Conservation (phyloP, 2,113 vertebrate species). For the Phocoena sinus region DNA sequence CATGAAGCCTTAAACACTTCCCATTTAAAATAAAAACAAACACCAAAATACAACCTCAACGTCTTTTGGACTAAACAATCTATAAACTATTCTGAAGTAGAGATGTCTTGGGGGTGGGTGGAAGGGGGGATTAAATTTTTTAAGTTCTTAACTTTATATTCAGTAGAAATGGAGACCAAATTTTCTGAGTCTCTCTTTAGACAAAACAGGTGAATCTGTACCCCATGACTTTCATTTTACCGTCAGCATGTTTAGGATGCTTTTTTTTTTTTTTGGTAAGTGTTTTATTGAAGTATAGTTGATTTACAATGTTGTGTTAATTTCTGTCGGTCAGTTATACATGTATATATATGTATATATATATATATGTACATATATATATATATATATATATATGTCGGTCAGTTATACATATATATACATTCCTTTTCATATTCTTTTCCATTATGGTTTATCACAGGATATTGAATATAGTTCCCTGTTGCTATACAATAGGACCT, state of each 20-base stretch:
- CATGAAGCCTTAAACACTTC: neutral
- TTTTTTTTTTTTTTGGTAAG: too few species aligned
- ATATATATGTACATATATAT: too few species aligned
- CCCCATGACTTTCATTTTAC: neutral
- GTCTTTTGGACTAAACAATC: neutral
- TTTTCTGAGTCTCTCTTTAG: neutral
- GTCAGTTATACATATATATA: too few species aligned
- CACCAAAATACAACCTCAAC: neutral
- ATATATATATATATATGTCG: too few species aligned
- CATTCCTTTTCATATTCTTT: too few species aligned
- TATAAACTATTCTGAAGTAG: neutral
- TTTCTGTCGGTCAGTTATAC: too few species aligned
- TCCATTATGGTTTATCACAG: too few species aligned
- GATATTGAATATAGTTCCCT: too few species aligned
- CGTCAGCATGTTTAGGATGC: neutral
- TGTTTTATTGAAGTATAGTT: too few species aligned
- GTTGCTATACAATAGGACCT: too few species aligned
- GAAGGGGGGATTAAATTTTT: neutral
- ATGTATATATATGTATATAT: too few species aligned
- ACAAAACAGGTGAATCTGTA: neutral
- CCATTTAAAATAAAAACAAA: neutral
- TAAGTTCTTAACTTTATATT: neutral
- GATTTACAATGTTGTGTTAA: too few species aligned
- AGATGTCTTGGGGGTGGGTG: neutral
- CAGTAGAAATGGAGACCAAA: neutral